Conservation (phyloP, 1,140 invertebrate genomes). For the Globodera ellingtonae region DNA sequence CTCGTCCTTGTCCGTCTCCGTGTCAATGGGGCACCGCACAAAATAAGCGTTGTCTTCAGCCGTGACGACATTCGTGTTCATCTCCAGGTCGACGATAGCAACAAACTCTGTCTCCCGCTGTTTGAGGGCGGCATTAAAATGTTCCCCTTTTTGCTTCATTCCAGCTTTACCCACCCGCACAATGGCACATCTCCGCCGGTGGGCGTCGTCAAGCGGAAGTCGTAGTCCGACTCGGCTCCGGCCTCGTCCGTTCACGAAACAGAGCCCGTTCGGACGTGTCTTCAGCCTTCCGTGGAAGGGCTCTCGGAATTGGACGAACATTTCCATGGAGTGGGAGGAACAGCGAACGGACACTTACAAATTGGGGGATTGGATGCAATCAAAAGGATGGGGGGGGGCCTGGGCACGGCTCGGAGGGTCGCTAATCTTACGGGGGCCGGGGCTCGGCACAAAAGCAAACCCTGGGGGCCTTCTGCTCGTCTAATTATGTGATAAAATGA, state of each 20-base stretch:
- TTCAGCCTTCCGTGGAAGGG: constrained; percentile 15
- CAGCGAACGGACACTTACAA: constrained; percentile 19
- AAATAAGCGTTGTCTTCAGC: constrained; percentile 32
- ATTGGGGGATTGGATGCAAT: too few species aligned
- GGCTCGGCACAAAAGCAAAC: too few species aligned
- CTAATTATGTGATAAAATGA: too few species aligned
- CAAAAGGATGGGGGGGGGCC: background rate
- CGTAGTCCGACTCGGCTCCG: constrained; percentile 1
- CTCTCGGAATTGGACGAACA: constrained; percentile 25
- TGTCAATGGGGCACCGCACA: constrained; percentile 22
- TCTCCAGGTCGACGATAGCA: constrained; percentile 22
- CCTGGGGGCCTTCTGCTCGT: too few species aligned
- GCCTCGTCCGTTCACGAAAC: constrained; percentile 23
- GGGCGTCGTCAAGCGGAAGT: constrained; percentile 13
- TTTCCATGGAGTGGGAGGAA: constrained; percentile 20
- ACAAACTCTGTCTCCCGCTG: constrained; percentile 22
- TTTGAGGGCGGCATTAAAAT: background rate
- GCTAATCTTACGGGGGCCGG: too few species aligned
- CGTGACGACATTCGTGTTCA: constrained; percentile 14
- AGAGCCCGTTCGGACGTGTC: constrained; percentile 18
- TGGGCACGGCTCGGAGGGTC: too few species aligned
- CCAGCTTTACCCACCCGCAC: constrained; percentile 12
- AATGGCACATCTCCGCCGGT: constrained; percentile 28
- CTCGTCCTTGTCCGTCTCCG: background rate
- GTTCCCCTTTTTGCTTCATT: background rate